Conservation (phyloP, 1,140 invertebrate genomes). For the Anoplolepis gracilipes region DNA sequence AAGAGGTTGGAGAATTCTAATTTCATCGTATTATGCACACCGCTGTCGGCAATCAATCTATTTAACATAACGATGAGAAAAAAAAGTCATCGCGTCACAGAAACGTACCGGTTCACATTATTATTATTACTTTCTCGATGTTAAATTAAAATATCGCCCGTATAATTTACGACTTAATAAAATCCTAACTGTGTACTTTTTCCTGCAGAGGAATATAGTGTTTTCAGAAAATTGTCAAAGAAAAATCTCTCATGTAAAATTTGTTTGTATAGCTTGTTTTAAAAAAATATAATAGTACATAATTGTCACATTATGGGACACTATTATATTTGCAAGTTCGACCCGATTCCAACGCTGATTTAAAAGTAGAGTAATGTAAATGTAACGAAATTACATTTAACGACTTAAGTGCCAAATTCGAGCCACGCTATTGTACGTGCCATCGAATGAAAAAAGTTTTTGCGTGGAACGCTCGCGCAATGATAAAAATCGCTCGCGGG, state of each 20-base stretch:
- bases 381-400: conserved; percentile 12
- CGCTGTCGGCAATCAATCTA: conserved; percentile 13
- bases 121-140: conserved; percentile 13
- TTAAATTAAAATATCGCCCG: conserved; percentile 31
- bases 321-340: neutral
- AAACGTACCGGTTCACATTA: neutral
- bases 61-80: conserved; percentile 36
- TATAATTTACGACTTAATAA: neutral
- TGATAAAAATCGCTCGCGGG: conserved; percentile 38
- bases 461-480: neutral
- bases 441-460: neutral
- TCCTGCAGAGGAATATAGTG: neutral
- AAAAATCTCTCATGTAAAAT: neutral
- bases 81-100: conserved; percentile 27
- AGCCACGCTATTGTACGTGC: neutral
- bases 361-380: conserved; percentile 23
- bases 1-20: conserved; percentile 65
- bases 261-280: neutral
- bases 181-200: conserved; percentile 14
- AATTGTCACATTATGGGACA: neutral
- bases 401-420: neutral
- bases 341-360: neutral
- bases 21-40: conserved; percentile 62
- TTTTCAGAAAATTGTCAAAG: neutral
- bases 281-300: neutral